A percentile compares a stretch with the other conserved stretches of the same genome.
phyloP scores from a whole-genome alignment of 2,113 vertebrate species.

The Erythrocercus mccallii region DNA sequence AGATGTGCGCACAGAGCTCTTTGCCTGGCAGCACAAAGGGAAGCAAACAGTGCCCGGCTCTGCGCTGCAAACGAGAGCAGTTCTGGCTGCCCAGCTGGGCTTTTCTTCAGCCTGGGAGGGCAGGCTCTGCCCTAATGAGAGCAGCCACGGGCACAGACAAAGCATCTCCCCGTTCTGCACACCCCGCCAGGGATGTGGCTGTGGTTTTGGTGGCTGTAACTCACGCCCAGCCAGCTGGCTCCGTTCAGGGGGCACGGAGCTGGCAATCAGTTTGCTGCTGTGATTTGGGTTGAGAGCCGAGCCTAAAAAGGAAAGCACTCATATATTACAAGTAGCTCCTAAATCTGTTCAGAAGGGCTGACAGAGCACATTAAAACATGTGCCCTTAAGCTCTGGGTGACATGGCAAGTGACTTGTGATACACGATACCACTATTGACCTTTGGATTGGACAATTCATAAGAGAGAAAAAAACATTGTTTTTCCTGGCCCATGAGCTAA shows the following conservation, averaged over 20 bases:
- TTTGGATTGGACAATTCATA: constrained; percentile 49
- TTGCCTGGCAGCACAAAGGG: neutral
- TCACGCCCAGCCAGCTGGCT: constrained; percentile 54
- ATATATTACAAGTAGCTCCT: constrained; percentile 51
- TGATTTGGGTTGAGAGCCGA: constrained; percentile 51
- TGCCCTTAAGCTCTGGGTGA: constrained; percentile 35
- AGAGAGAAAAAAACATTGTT: neutral
- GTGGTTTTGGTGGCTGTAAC: constrained; percentile 41
- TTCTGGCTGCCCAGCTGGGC: neutral
- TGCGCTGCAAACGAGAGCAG: neutral
- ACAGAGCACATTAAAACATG: constrained; percentile 51
- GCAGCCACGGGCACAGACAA: neutral
- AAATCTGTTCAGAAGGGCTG: constrained; percentile 57
- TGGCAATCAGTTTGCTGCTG: constrained; percentile 60
- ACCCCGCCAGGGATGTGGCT: neutral
- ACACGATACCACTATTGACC: constrained; percentile 60
- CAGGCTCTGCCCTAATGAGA: neutral
- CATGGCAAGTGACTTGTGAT: constrained; percentile 43
- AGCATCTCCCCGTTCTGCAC: constrained; percentile 8
- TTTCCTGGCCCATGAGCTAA: neutral
- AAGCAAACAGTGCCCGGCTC: neutral
- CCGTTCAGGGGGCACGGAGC: constrained; percentile 31
- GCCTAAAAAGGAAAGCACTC: constrained; percentile 57
- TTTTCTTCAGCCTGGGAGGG: neutral
- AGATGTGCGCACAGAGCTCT: neutral